A percentile compares a stretch with the other conserved stretches of the same genome.
Evolutionary conservation across 2,888 invertebrate genomes (phyloP).

Genomic region (Papilio demoleus): DNA sequence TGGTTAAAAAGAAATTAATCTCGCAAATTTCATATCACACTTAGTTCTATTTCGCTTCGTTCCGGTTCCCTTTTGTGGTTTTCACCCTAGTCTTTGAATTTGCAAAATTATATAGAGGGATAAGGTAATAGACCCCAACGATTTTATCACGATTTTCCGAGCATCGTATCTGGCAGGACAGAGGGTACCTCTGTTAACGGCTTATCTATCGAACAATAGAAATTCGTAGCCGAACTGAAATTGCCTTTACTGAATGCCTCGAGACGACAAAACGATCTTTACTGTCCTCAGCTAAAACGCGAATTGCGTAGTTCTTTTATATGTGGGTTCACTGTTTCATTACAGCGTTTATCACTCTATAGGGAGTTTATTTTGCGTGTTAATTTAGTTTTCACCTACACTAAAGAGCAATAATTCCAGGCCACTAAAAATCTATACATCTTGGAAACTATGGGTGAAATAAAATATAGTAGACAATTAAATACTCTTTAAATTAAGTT

Average conservation of each 20-base stretch:
- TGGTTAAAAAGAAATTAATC: no score
- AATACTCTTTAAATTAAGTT: no score
- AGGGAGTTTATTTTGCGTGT: neutral
- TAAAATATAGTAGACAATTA: no score
- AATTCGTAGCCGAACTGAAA: conserved; percentile 42
- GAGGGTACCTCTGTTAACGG: conserved; percentile 46
- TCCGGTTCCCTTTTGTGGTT: neutral
- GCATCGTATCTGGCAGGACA: conserved; percentile 45
- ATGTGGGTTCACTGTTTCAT: conserved; percentile 2
- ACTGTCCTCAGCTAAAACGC: conserved; percentile 21
- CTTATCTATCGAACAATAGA: conserved; percentile 50
- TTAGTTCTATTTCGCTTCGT: neutral
- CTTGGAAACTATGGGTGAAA: no score
- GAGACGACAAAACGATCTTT: conserved; percentile 27
- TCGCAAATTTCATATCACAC: no score
- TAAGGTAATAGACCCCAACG: conserved; percentile 43
- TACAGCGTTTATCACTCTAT: conserved; percentile 9
- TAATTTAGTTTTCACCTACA: conserved; percentile 1
- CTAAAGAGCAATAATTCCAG: no score
- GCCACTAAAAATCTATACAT: no score
- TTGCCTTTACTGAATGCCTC: conserved; percentile 26
- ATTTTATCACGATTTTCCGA: conserved; percentile 42
- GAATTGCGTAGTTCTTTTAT: conserved; percentile 10
- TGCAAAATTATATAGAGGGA: conserved; percentile 16
- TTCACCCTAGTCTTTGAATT: neutral